Evolutionary conservation across 2,888 invertebrate genomes (phyloP).

Genomic region (Drosophila mimetica): DNA sequence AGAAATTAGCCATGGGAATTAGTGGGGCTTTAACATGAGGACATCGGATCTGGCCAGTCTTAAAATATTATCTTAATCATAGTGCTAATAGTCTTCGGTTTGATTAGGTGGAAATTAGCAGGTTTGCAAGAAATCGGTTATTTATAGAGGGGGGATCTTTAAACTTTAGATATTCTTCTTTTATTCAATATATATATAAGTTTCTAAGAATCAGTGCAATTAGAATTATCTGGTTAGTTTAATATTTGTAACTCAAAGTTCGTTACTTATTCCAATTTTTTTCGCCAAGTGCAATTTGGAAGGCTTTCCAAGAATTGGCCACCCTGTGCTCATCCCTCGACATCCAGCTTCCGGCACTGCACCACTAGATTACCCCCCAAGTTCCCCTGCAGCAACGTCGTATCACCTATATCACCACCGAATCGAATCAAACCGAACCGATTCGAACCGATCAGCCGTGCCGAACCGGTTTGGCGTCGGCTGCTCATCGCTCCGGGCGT

Average conservation of each 20-base stretch:
- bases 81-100: neutral
- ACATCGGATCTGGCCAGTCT: conserved; percentile 12
- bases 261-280: too few relatives aligned
- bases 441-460: neutral
- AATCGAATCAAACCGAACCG: neutral
- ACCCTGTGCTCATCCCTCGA: neutral
- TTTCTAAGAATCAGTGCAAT: too few relatives aligned
- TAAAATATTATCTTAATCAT: conserved; percentile 13
- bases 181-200: too few relatives aligned
- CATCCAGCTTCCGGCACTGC: conserved; percentile 17
- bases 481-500: conserved; percentile 14
- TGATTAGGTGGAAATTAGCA: neutral
- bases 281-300: neutral
- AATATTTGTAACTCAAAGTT: too few relatives aligned
- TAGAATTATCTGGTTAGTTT: too few relatives aligned
- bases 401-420: conserved; percentile 7
- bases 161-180: neutral
- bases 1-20: conserved; percentile 37
- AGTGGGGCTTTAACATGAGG: conserved; percentile 11
- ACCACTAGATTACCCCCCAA: neutral
- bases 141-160: neutral
- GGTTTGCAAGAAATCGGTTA: neutral
- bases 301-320: neutral
- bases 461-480: conserved; percentile 30
- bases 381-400: too few relatives aligned